Conservation (phyloP, 2,797 vertebrate genomes). For the Sebastes steindachneri region DNA sequence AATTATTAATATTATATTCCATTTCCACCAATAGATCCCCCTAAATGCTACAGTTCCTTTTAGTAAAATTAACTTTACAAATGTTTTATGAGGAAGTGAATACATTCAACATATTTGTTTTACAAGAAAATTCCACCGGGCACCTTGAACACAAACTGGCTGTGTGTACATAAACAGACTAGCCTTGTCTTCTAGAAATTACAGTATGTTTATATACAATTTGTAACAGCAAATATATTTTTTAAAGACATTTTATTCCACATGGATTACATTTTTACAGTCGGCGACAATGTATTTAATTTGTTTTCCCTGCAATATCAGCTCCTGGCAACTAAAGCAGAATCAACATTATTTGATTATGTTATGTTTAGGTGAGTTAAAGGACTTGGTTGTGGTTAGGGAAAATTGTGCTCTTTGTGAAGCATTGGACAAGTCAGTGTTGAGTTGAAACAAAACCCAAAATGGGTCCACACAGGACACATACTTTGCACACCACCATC, state of each 20-base stretch:
- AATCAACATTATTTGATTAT: neutral
- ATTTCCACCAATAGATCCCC: too few species aligned
- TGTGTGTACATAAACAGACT: neutral
- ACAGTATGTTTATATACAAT: neutral
- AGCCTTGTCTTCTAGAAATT: neutral
- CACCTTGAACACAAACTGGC: neutral
- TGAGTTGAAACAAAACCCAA: neutral
- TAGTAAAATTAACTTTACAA: too few species aligned
- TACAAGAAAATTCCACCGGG: neutral
- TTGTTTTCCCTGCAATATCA: neutral
- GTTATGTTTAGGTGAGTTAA: neutral
- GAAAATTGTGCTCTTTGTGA: neutral
- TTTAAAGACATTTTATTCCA: neutral
- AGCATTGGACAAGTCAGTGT: neutral
- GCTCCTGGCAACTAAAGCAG: neutral
- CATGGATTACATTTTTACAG: neutral
- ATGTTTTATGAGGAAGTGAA: too few species aligned
- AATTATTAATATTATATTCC: too few species aligned
- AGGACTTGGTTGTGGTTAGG: neutral
- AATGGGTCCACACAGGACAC: neutral
- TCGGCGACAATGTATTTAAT: neutral
- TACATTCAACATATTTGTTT: neutral
- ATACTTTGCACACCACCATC: neutral
- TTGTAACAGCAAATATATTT: neutral
- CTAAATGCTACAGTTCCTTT: too few species aligned